These are phyloP conservation scores for Leptura quadrifasciata DNA, from an alignment of 2,888 invertebrate species.

Conservation along the genomic window DNA sequence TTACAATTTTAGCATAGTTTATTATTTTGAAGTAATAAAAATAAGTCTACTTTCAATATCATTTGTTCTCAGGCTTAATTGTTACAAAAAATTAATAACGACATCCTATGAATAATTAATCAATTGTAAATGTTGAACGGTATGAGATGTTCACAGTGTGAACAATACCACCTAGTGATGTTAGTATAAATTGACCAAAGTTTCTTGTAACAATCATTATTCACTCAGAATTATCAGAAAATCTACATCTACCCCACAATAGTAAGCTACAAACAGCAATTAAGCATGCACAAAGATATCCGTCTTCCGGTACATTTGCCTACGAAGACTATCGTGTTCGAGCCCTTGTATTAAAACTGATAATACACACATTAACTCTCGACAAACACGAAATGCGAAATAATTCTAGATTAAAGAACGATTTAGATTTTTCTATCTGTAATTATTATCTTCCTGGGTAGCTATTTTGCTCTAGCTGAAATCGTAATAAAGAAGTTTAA, in stretches of 20 bases:
- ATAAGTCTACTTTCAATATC: background rate
- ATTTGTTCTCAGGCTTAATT: background rate
- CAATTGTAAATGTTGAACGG: slow-evolving; percentile 4
- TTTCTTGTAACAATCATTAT: slow-evolving; percentile 66
- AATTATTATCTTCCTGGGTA: slow-evolving; percentile 43
- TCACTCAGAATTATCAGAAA: slow-evolving; percentile 66
- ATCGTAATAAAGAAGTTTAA: slow-evolving; percentile 20
- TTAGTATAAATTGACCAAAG: slow-evolving; percentile 63
- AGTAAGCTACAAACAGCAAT: slow-evolving; percentile 69
- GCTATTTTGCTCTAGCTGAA: background rate
- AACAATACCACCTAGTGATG: slow-evolving; percentile 53
- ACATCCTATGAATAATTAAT: slow-evolving; percentile 17
- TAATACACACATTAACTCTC: slow-evolving; percentile 66
- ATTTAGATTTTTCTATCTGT: slow-evolving; percentile 46
- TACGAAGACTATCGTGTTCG: slow-evolving; percentile 70
- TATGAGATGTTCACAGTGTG: slow-evolving; percentile 17
- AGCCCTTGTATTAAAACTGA: slow-evolving; percentile 65
- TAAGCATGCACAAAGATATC: slow-evolving; percentile 73
- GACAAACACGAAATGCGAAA: slow-evolving; percentile 61
- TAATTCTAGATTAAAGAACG: slow-evolving; percentile 46
- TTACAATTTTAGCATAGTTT: too few species aligned
- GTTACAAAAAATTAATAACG: background rate
- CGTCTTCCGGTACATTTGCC: slow-evolving; percentile 72
- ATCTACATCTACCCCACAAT: slow-evolving; percentile 66
- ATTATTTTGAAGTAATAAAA: too few species aligned